Evolutionary conservation across 2,797 vertebrate species (phyloP).

Genomic region (Vireo griseus): DNA sequence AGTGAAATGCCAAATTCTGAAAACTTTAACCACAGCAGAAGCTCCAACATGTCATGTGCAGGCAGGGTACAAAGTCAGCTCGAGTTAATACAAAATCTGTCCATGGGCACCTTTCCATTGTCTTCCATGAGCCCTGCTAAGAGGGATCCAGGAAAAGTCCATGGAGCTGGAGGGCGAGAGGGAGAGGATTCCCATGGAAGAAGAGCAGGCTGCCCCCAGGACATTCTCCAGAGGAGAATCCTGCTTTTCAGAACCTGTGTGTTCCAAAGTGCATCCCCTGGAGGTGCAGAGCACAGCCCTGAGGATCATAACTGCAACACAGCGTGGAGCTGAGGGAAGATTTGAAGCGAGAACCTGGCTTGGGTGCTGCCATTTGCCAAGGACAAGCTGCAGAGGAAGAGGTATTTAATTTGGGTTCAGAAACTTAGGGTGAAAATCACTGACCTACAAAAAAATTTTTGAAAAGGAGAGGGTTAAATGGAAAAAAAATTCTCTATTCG

Average conservation of each 20-base stretch:
- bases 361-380: not conserved
- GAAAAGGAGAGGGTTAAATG: fast-evolving
- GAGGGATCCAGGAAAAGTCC: not conserved
- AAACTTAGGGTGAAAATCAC: not conserved
- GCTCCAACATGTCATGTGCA: not conserved
- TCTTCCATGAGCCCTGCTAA: not conserved
- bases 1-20: not conserved
- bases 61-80: not conserved
- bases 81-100: not conserved
- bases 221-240: not conserved
- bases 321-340: not conserved
- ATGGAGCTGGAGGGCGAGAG: not conserved
- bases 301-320: not conserved
- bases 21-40: not conserved
- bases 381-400: not conserved
- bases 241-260: not conserved
- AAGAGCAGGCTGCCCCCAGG: not conserved
- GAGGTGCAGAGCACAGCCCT: not conserved
- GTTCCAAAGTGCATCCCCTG: not conserved
- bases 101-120: not conserved
- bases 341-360: not conserved
- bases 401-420: not conserved
- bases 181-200: not conserved
- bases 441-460: not conserved
- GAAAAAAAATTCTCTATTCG: fast-evolving